These are phyloP conservation scores for Hydrolagus colliei DNA, from an alignment of 2,797 vertebrate genomes.

Conservation along the genomic window DNA sequence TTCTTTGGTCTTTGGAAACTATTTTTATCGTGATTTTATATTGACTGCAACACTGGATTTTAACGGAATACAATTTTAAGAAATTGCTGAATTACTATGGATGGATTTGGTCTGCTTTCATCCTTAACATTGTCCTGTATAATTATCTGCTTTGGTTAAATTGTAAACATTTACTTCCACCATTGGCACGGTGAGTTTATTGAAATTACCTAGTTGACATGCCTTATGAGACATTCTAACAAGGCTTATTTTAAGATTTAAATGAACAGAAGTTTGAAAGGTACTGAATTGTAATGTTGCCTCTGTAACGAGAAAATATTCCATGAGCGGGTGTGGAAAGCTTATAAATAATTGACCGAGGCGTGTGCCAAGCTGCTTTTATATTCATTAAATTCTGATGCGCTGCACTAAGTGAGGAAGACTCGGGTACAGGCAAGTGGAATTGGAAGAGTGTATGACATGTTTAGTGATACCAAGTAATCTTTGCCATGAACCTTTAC, in stretches of 20 bases:
- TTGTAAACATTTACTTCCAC: not conserved
- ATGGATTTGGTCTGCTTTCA: not conserved
- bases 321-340: not conserved
- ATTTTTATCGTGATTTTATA: too few species aligned
- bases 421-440: too few species aligned
- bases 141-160: not conserved
- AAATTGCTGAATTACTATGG: not conserved
- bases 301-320: too few species aligned
- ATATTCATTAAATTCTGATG: too few species aligned
- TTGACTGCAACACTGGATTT: not conserved
- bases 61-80: not conserved
- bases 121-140: not conserved
- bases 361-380: too few species aligned
- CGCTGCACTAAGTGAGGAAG: too few species aligned
- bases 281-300: not conserved
- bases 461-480: too few species aligned
- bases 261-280: not conserved
- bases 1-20: slow-evolving; percentile 1
- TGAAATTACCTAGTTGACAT: not conserved
- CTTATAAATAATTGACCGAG: not conserved
- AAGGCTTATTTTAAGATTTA: not conserved
- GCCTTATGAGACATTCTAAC: not conserved
- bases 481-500: too few species aligned
- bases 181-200: not conserved
- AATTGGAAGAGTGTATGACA: too few species aligned